Evolutionary conservation across 2,113 vertebrate genomes (phyloP).

Genomic region (Gadus macrocephalus): DNA sequence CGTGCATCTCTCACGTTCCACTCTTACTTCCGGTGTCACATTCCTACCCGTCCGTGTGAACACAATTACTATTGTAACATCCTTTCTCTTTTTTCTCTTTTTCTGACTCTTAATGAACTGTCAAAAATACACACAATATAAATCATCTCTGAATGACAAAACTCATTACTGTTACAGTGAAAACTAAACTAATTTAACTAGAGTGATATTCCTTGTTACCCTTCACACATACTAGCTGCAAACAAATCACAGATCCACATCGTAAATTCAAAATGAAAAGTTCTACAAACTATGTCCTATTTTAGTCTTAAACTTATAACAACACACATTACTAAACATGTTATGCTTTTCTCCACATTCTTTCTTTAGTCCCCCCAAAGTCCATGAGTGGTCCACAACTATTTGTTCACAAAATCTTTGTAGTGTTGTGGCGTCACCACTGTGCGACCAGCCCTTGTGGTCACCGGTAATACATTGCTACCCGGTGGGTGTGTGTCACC

Average conservation of each 20-base stretch:
- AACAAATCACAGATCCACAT: too few relatives aligned
- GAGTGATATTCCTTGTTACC: too few relatives aligned
- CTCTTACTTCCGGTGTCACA: not conserved
- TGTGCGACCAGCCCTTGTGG: conserved; percentile 1
- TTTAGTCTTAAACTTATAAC: too few relatives aligned
- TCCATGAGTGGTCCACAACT: not conserved
- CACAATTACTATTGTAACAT: not conserved
- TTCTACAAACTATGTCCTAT: too few relatives aligned
- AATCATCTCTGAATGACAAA: not conserved
- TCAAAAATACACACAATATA: not conserved
- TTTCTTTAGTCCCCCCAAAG: not conserved
- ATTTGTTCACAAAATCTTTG: not conserved
- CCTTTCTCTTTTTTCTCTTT: not conserved
- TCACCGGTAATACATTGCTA: not conserved
- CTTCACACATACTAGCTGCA: too few relatives aligned
- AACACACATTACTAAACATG: not conserved
- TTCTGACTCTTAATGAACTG: not conserved
- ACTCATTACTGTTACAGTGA: too few relatives aligned
- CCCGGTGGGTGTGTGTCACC: too few relatives aligned
- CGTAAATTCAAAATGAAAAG: too few relatives aligned
- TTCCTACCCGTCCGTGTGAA: not conserved
- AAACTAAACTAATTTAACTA: too few relatives aligned
- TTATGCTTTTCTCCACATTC: not conserved
- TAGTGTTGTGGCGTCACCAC: not conserved
- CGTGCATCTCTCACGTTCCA: too few relatives aligned